Conservation (phyloP, 2,888 invertebrate genomes). For the Ryuthela nishihirai region DNA sequence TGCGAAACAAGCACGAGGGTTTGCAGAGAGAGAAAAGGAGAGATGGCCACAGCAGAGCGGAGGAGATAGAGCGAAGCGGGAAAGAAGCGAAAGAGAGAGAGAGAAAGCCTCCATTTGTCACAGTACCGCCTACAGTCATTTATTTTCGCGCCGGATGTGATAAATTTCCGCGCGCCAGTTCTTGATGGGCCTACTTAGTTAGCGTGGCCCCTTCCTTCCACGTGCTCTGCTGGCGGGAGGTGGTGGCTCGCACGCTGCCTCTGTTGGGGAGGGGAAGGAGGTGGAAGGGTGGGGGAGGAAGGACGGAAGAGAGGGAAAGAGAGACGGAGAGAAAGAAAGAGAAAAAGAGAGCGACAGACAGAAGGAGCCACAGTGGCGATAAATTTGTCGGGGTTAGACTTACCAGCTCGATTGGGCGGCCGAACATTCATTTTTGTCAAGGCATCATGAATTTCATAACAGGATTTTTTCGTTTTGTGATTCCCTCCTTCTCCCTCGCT, state of each 20-base stretch:
- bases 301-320: no score
- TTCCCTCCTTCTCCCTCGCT: no score
- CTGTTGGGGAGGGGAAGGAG: no score
- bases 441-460: constrained; percentile 6
- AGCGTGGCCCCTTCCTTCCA: no score
- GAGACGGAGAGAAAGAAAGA: no score
- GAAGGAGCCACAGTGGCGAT: neutral
- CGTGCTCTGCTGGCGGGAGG: no score
- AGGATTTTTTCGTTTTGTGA: neutral
- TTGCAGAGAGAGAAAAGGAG: constrained; percentile 8
- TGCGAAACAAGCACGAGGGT: constrained; percentile 41
- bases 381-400: constrained; percentile 4
- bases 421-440: constrained; percentile 7
- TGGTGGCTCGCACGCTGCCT: no score
- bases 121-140: neutral
- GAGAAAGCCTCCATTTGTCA: constrained; percentile 1
- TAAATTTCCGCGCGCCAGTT: neutral
- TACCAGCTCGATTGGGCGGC: constrained; percentile 1
- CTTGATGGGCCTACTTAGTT: constrained; percentile 1
- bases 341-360: neutral
- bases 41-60: neutral
- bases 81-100: constrained; percentile 4
- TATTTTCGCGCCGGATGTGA: neutral
- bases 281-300: no score
- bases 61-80: neutral